phyloP scores from a whole-genome alignment of 2,888 invertebrate species.

The Platypus cylindrus region DNA sequence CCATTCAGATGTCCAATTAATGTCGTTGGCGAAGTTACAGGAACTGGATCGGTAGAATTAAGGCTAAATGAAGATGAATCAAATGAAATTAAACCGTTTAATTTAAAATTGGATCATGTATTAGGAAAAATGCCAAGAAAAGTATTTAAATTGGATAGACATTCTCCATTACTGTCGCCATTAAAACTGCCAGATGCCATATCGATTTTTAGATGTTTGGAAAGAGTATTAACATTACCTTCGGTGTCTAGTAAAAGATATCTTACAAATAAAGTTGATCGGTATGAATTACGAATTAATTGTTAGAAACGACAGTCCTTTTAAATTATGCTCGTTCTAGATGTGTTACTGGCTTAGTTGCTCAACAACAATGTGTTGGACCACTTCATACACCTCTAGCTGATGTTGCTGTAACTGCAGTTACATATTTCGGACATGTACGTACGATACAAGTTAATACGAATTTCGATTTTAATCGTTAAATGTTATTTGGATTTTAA shows the following conservation, averaged over 20 bases:
- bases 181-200: conserved; percentile 31
- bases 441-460: conserved; percentile 18
- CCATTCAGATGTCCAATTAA: conserved; percentile 55
- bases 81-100: conserved; percentile 56
- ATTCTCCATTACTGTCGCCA: conserved; percentile 22
- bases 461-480: neutral
- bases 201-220: conserved; percentile 54
- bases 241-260: conserved; percentile 92
- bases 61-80: conserved; percentile 58
- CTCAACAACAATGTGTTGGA: conserved; percentile 97
- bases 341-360: conserved; percentile 88
- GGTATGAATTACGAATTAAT: conserved; percentile 5
- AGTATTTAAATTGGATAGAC: conserved; percentile 40
- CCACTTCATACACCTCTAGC: conserved; percentile 92
- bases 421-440: conserved; percentile 68
- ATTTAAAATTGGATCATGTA: conserved; percentile 79
- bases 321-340: conserved; percentile 29
- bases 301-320: neutral
- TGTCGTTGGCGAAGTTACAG: conserved; percentile 86
- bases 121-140: conserved; percentile 79
- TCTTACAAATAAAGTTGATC: conserved; percentile 18
- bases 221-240: conserved; percentile 73
- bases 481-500: neutral
- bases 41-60: conserved; percentile 57
- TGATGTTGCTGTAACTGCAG: conserved; percentile 82